Evolutionary conservation across 2,888 invertebrate genomes (phyloP), one percentile per base, ranked within the genome.

Genomic region (Didymodactylos carnosus): DNA sequence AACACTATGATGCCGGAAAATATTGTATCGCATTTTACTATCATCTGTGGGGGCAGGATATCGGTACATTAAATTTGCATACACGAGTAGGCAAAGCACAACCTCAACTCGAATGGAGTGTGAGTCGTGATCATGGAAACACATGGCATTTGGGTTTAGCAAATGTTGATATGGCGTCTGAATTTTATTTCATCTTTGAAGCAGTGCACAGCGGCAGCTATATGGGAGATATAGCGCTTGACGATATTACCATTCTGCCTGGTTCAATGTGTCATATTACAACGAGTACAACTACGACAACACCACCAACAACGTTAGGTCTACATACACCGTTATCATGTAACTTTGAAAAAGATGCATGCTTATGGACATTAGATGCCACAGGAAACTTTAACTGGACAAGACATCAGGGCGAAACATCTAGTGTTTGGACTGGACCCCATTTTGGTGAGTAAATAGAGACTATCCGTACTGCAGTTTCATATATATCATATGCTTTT

Each of bases 311-410:
- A 10, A 35, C 62, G 35, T n/a, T 19, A 11, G 62, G 62, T 35
- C 19, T 6, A 62, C 27, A 35, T 35, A 62, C 62, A 35, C 39
- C 49, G 19, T 40, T 49, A 49, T 23, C 25, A 39, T 83, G 83
- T 78, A 78, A 81, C 77, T 83, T 83, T 77, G 83, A 83, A 77
- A 77, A 77, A 11, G 79, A 79, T 27, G 46, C 79, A 10, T 80
- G 81, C 73, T 77, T 79, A 10, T 80, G 82, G 80, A 78, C 76
- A 39, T 81, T 80, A 73, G 79, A 78, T 75, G 25, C 71, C n/a
- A 75, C 70, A 2, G 76, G 77, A 4, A 77, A 78, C 76, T 80
- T 79, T 77, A 76, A 80, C 76, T 81, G 81, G 81, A 69, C 74
- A 8, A 75, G 80, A 70, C 76, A 78, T 39, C 78, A 77, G 71